Percentiles rank a stretch among this genome's conserved stretches.
Conservation (phyloP, 2,113 vertebrate genomes). For the Vicugna pacos region DNA sequence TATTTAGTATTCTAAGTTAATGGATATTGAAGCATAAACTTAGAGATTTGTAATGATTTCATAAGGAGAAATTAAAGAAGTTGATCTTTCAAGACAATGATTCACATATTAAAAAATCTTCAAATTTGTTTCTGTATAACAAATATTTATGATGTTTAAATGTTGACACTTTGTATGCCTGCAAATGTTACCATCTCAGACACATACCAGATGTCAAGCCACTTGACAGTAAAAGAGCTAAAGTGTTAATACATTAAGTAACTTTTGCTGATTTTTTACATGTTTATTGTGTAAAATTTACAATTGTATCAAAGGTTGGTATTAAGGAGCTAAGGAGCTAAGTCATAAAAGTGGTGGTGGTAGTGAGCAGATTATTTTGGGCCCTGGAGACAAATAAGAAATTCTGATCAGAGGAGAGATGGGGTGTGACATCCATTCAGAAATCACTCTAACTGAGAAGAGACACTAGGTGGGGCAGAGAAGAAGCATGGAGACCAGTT, state of each 20-base stretch:
- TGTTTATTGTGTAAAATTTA: neutral
- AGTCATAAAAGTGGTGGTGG: neutral
- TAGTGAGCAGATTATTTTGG: neutral
- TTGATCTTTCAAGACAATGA: neutral
- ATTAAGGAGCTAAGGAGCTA: neutral
- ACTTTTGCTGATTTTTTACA: neutral
- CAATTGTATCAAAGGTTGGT: neutral
- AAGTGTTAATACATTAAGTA: neutral
- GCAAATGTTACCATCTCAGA: neutral
- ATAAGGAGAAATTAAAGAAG: neutral
- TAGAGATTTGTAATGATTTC: neutral
- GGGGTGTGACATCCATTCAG: too few relatives aligned
- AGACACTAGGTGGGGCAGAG: neutral
- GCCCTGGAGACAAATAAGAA: neutral
- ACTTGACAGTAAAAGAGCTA: neutral
- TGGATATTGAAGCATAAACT: neutral
- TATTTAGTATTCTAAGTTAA: neutral
- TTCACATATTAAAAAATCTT: neutral
- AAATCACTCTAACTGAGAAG: neutral
- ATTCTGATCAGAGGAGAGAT: neutral
- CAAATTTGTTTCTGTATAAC: neutral
- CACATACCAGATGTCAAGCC: neutral
- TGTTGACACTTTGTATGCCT: neutral
- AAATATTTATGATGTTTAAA: neutral
- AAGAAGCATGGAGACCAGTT: neutral